Evolutionary conservation across 2,797 vertebrate species (phyloP).

Genomic region (Uromys caudimaculatus): DNA sequence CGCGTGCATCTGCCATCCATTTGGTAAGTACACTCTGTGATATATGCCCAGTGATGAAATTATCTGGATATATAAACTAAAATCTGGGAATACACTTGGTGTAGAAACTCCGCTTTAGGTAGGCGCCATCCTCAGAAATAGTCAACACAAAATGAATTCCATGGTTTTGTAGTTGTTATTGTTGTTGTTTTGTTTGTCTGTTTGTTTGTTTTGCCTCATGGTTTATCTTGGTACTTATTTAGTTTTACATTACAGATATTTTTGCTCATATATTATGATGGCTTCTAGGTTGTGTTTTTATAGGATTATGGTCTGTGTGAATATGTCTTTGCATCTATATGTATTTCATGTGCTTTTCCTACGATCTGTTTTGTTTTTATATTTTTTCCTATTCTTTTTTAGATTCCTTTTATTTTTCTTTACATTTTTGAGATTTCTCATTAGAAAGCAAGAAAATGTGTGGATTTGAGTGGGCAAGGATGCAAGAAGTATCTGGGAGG

Average conservation of each 20-base stretch:
- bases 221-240: not conserved
- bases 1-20: accelerated
- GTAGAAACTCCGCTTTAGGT: not conserved
- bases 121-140: too few species aligned
- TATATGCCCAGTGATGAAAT: too few species aligned
- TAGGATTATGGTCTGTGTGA: not conserved
- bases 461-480: not conserved
- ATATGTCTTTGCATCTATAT: not conserved
- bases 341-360: not conserved
- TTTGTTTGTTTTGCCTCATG: not conserved
- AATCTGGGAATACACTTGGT: not conserved
- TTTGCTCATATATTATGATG: not conserved
- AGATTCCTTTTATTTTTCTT: not conserved
- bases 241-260: not conserved
- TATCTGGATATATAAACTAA: not conserved
- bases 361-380: not conserved
- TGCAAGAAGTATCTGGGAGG: not conserved
- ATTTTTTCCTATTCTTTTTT: not conserved
- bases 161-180: not conserved
- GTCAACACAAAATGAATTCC: not conserved
- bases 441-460: not conserved
- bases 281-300: not conserved
- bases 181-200: not conserved
- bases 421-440: not conserved
- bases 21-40: not conserved